Evolutionary conservation across 2,113 vertebrate genomes (phyloP), one percentile per base, ranked within the genome.

Genomic region (Crypturellus undulatus): DNA sequence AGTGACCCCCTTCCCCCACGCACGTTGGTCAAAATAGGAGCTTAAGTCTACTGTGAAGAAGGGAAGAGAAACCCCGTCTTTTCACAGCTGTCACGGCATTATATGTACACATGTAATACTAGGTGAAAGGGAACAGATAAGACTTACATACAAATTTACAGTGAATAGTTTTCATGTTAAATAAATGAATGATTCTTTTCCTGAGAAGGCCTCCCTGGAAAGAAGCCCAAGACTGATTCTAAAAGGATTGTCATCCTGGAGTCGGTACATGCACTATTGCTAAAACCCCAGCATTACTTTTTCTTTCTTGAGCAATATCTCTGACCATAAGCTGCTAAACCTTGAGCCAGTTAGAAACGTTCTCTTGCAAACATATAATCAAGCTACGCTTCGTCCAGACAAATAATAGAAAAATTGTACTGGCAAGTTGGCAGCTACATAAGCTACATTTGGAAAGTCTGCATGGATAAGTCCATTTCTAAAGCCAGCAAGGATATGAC

Each of bases 211-310:
- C 54, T 84, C 8, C 65, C 64, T 56, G 70, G 87, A 89, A 91
- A 92, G 70, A 89, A 94, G 87, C 30, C 75, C 76, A 79, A 84
- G 81, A 70, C 54, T 93, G 87, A 76, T 84, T 51, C 62, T 82
- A 84, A 52, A 93, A 76, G 52, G 34, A 94, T 73, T 2, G 0
- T 38, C 45, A 51, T 38, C 60, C 28, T 45, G 47, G 26, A 79
- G 36, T 12, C 16, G 49, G 32, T 59, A 65, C 75, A 25, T 26
- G 21, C 6, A 51, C 21, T 32, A 38, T 43, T 58, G 70, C 93
- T 79, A 34, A 65, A 86, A 54, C 30, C 69, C 38, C 47, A 43
- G 60, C 3, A 86, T 59, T 56, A 13, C 47, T 73, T 92, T 69
- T 68, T 91, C 63, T 76, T 92, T 87, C 52, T 58, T n/a, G 13